Conservation (phyloP, 2,888 invertebrate genomes). For the Drosophila fulvimacula region DNA sequence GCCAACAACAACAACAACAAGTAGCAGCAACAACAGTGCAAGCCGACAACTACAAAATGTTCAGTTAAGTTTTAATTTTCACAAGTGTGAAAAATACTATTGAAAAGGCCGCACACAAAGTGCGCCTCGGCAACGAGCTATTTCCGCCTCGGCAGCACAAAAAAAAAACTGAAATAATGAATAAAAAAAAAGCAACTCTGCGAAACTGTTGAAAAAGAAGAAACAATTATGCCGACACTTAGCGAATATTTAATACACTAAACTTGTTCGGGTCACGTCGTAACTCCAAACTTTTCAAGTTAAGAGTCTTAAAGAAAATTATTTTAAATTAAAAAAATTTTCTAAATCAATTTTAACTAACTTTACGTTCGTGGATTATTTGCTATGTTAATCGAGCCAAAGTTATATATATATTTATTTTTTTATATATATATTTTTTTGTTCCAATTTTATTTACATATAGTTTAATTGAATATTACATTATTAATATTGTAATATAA, state of each 20-base stretch:
- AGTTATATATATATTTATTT: no score
- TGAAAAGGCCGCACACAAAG: conserved; percentile 65
- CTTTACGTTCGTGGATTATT: no score
- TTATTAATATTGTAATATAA: no score
- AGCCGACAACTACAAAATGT: conserved; percentile 56
- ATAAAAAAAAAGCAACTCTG: conserved; percentile 7
- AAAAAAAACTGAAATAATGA: conserved; percentile 10
- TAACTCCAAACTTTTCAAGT: neutral
- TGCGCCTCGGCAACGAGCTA: conserved; percentile 60
- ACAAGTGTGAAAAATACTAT: conserved; percentile 75
- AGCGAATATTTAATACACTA: conserved; percentile 4
- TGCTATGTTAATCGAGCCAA: no score
- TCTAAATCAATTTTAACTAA: neutral
- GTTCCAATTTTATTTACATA: no score
- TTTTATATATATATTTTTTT: no score
- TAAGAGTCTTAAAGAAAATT: neutral
- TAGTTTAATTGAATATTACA: no score
- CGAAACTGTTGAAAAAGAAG: conserved; percentile 10
- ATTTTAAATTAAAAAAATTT: neutral
- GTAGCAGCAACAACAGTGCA: conserved; percentile 22
- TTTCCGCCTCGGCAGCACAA: conserved; percentile 55
- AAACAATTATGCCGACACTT: conserved; percentile 4
- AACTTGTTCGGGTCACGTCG: no score
- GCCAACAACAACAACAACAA: conserved; percentile 34
- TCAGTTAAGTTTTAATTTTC: conserved; percentile 77